Evolutionary conservation across 2,888 invertebrate genomes (phyloP).

Genomic region (Osmoderma eremita): DNA sequence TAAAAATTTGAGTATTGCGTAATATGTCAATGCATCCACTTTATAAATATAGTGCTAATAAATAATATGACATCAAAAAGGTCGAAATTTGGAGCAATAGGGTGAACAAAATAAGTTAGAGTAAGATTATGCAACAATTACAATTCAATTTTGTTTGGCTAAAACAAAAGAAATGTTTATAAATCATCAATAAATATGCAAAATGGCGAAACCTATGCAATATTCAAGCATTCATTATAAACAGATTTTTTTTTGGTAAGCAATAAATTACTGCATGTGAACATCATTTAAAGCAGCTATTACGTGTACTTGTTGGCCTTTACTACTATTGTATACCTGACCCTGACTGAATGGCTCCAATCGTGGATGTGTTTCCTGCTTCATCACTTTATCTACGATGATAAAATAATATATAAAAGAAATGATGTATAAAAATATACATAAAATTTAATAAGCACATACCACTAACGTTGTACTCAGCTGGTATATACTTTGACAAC

Average conservation of each 20-base stretch:
- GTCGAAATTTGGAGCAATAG: background rate
- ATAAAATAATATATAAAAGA: background rate
- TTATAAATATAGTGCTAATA: slow-evolving; percentile 27
- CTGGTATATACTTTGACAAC: slow-evolving; percentile 89
- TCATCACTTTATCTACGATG: slow-evolving; percentile 62
- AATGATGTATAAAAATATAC: too few species aligned
- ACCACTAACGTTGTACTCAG: slow-evolving; percentile 62
- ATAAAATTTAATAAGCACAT: slow-evolving; percentile 5
- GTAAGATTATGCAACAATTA: slow-evolving; percentile 2
- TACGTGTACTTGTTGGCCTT: slow-evolving; percentile 91
- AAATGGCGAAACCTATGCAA: slow-evolving; percentile 15
- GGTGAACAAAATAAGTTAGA: slow-evolving; percentile 22
- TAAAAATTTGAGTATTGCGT: slow-evolving; percentile 25
- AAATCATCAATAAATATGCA: slow-evolving; percentile 10
- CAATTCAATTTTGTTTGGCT: slow-evolving; percentile 3
- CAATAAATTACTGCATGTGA: slow-evolving; percentile 35
- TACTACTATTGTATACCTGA: slow-evolving; percentile 92
- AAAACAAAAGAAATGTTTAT: slow-evolving; percentile 8
- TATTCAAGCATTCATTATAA: slow-evolving; percentile 12
- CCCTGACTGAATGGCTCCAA: slow-evolving; percentile 90
- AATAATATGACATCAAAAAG: slow-evolving; percentile 27
- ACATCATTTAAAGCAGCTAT: slow-evolving; percentile 64
- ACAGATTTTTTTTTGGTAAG: slow-evolving; percentile 14
- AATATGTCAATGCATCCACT: slow-evolving; percentile 23
- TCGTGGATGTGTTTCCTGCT: slow-evolving; percentile 74